A percentile compares a stretch with the other conserved stretches of the same genome.
phyloP scores from a whole-genome alignment of 1,140 invertebrate species.

The Vollenhovia emeryi region DNA sequence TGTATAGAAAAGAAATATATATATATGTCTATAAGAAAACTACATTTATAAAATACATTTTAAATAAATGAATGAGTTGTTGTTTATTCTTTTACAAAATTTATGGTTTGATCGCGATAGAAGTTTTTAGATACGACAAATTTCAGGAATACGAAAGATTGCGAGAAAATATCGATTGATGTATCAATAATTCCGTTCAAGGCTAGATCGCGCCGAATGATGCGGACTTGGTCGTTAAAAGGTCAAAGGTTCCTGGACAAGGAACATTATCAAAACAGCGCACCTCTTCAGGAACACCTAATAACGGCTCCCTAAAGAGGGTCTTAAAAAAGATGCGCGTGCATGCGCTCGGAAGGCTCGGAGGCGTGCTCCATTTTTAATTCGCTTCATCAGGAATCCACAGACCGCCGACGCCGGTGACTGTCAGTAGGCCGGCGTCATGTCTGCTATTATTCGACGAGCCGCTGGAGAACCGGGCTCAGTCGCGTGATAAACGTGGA shows the following conservation, averaged over 20 bases:
- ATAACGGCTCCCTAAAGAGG: background rate
- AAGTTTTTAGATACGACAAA: background rate
- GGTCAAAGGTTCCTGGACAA: background rate
- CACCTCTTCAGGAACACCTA: background rate
- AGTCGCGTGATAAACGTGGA: conserved; percentile 72
- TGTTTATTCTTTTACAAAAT: background rate
- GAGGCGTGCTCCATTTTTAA: conserved; percentile 73
- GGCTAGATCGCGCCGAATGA: background rate
- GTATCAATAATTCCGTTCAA: conserved; percentile 5
- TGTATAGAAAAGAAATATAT: background rate
- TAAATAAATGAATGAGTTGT: background rate
- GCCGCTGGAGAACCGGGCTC: conserved; percentile 51
- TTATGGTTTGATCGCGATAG: background rate
- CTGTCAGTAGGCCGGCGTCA: conserved; percentile 68
- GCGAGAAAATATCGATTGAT: background rate
- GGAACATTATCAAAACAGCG: background rate
- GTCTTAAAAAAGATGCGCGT: conserved; percentile 36
- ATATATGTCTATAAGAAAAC: background rate
- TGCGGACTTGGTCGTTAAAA: background rate
- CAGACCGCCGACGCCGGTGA: conserved; percentile 58
- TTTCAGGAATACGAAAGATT: background rate
- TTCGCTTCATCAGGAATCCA: conserved; percentile 72
- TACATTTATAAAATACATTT: background rate
- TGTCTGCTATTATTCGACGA: conserved; percentile 68
- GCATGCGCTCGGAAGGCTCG: conserved; percentile 15